phyloP scores from a whole-genome alignment of 2,113 vertebrate species.

The Paracyprichromis sp. region DNA sequence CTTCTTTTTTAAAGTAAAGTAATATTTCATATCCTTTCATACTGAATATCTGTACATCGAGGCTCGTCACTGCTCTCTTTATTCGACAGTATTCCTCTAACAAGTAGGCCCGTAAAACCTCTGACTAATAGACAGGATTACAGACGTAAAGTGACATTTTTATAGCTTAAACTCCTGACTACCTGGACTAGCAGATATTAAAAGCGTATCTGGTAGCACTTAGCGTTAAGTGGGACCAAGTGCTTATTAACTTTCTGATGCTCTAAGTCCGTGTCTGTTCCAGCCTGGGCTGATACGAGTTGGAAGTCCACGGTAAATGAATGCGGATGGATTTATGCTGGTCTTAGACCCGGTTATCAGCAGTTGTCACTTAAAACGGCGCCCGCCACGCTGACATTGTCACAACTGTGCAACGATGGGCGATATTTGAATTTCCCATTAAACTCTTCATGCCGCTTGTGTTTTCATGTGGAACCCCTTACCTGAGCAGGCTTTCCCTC shows the following conservation, averaged over 20 bases:
- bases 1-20: not conserved
- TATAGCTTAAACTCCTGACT: conserved; percentile 62
- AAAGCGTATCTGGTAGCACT: conserved; percentile 68
- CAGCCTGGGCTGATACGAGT: conserved; percentile 56
- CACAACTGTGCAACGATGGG: conserved; percentile 39
- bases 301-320: conserved; percentile 52
- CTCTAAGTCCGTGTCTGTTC: conserved; percentile 62
- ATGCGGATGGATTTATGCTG: conserved; percentile 73
- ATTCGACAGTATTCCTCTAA: conserved; percentile 48
- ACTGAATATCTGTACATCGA: not conserved
- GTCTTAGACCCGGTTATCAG: conserved; percentile 76
- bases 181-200: conserved; percentile 70
- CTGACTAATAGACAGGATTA: conserved; percentile 74
- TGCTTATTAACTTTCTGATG: conserved; percentile 69
- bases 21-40: not conserved
- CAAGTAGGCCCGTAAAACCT: conserved; percentile 60
- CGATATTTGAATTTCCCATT: conserved; percentile 62
- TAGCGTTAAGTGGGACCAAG: conserved; percentile 70
- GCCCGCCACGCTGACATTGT: conserved; percentile 41
- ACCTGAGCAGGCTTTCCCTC: not conserved
- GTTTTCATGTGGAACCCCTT: conserved; percentile 52
- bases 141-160: conserved; percentile 68
- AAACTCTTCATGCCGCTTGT: conserved; percentile 33
- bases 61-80: conserved; percentile 31
- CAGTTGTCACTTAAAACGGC: conserved; percentile 42